phyloP scores from a whole-genome alignment of 1,140 invertebrate genomes.

The Centruroides vittatus region DNA sequence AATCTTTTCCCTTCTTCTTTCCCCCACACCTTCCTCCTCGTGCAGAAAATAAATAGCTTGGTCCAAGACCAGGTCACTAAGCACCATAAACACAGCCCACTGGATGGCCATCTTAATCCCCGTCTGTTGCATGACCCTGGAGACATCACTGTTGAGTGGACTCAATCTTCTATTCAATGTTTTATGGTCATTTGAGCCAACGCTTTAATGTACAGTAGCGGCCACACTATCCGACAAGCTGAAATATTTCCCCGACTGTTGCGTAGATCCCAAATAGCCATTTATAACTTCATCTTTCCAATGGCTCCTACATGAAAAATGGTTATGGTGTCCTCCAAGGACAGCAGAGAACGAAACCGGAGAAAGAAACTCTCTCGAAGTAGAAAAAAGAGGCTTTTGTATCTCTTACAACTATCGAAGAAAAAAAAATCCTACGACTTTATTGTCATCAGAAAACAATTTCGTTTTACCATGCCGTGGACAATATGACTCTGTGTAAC shows the following conservation, averaged over 20 bases:
- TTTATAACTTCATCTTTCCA: conserved; percentile 16
- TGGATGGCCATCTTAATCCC: conserved; percentile 4
- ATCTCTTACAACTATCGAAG: too few relatives aligned
- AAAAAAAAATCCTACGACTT: too few relatives aligned
- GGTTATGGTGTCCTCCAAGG: not conserved
- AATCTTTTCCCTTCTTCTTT: not conserved
- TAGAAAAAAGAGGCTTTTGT: too few relatives aligned
- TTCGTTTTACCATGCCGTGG: too few relatives aligned
- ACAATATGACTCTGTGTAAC: too few relatives aligned
- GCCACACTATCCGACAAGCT: too few relatives aligned
- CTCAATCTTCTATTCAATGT: conserved; percentile 2
- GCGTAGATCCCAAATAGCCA: conserved; percentile 1
- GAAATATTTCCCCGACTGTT: too few relatives aligned
- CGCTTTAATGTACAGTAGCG: not conserved
- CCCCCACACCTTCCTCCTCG: not conserved
- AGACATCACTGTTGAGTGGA: not conserved
- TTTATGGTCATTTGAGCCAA: conserved; percentile 16
- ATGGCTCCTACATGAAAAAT: conserved; percentile 9
- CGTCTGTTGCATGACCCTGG: conserved; percentile 2
- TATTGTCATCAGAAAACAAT: too few relatives aligned
- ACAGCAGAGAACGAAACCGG: not conserved
- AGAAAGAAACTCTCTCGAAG: not conserved
- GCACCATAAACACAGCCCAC: conserved; percentile 13
- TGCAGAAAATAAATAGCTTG: conserved; percentile 11
- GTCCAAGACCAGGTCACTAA: not conserved